Evolutionary conservation across 2,113 vertebrate species (phyloP).

Genomic region (Rhizomys pruinosus): DNA sequence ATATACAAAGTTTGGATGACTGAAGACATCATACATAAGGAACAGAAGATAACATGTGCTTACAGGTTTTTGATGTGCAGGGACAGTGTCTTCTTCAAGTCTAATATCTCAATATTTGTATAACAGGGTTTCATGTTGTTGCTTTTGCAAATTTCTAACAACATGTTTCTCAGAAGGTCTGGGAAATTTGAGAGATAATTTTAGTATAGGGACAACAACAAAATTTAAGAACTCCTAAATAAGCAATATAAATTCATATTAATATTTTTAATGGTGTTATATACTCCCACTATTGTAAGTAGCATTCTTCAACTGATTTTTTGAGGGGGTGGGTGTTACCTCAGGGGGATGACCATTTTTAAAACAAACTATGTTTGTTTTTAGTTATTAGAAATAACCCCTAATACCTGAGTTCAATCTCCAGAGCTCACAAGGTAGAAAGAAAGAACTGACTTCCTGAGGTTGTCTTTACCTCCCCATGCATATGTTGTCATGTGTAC

Average conservation of each 20-base stretch:
- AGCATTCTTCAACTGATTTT: not conserved
- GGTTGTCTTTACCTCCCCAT: too few relatives aligned
- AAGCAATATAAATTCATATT: constrained; percentile 1
- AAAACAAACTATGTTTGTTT: not conserved
- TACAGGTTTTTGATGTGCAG: too few relatives aligned
- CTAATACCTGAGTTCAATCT: too few relatives aligned
- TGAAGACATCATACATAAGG: too few relatives aligned
- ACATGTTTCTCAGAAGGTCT: constrained; percentile 39
- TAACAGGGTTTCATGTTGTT: constrained; percentile 19
- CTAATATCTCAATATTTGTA: constrained; percentile 64
- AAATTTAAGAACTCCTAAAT: constrained; percentile 25
- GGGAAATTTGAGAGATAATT: constrained; percentile 35
- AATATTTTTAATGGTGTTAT: constrained; percentile 42
- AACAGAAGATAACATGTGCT: too few relatives aligned
- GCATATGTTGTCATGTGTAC: too few relatives aligned
- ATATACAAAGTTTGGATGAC: too few relatives aligned
- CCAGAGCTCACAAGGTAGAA: too few relatives aligned
- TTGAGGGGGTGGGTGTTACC: not conserved
- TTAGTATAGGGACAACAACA: constrained; percentile 35
- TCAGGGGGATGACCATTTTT: not conserved
- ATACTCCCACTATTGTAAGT: not conserved
- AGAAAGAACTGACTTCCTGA: too few relatives aligned
- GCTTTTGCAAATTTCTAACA: constrained; percentile 26
- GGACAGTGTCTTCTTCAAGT: constrained; percentile 36
- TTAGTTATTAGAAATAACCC: not conserved